Percentiles rank a stretch among this genome's conserved stretches.
Conservation (phyloP, 2,113 vertebrate genomes). For the Solea solea region DNA sequence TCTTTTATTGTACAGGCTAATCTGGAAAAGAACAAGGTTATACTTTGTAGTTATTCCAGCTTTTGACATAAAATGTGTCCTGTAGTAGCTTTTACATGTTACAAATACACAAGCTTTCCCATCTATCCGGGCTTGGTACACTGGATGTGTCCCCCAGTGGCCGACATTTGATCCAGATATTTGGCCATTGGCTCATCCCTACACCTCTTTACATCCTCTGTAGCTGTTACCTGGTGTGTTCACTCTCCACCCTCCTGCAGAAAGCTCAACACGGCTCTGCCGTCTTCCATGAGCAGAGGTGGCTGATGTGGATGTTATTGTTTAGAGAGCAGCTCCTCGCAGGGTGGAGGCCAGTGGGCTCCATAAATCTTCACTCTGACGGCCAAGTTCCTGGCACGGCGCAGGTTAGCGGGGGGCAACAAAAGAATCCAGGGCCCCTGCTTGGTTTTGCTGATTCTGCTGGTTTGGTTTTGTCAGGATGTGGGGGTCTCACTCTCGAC, state of each 20-base stretch:
- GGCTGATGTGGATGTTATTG: conserved; percentile 88
- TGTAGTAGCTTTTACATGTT: too few species aligned
- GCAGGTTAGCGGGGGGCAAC: conserved; percentile 88
- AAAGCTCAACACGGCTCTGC: conserved; percentile 69
- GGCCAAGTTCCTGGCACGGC: conserved; percentile 87
- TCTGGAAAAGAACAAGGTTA: neutral
- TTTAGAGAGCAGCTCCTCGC: conserved; percentile 88
- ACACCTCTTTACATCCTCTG: conserved; percentile 3
- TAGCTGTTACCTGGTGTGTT: conserved; percentile 15
- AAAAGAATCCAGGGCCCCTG: conserved; percentile 82
- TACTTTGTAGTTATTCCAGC: neutral
- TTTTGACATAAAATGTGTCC: neutral
- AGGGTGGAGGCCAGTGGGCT: conserved; percentile 73
- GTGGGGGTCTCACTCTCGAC: conserved; percentile 65
- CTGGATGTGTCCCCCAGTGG: too few species aligned
- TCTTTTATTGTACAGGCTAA: neutral
- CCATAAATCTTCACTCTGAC: conserved; percentile 92
- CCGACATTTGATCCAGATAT: too few species aligned
- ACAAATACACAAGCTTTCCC: too few species aligned
- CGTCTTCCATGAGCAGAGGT: conserved; percentile 17
- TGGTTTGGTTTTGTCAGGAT: conserved; percentile 83
- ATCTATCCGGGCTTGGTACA: too few species aligned
- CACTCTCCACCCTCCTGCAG: conserved; percentile 48
- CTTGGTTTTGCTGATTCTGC: conserved; percentile 31
- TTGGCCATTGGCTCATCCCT: too few species aligned